Base-by-base conservation (phyloP, 2,888 invertebrate species). In the Neocrepidodera transversa region DNA sequence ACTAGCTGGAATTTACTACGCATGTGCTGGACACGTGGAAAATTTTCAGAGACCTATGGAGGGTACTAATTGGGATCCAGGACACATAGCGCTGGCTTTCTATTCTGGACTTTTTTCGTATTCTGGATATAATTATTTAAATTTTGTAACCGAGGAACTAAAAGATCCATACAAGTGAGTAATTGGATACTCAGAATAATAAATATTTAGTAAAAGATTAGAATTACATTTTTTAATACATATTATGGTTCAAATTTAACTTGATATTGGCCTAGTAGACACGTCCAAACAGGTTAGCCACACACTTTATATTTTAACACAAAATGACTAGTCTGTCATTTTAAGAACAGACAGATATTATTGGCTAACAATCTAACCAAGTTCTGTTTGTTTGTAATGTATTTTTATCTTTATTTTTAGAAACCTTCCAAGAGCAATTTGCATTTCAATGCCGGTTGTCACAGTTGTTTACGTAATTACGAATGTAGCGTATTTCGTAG, bases 91-190 rank as follows among this genome's bases (percentile, higher is more conserved):
- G 0, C 86, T 94, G 36, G 92, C 94, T 5, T 91, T 95, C 77
- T 95, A 94, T 78, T 91, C 93, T 0, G 95, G 95, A 38, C 91
- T 95, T 74, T 95, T 94, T 79, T 93, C 95, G 0, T 96, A 94
- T 77, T 93, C 94, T 8, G 95, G 95, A 67, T 95, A 94, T 93
- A 95, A 91, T 78, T 95, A 94, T 78, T 80, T 95, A 60, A 95
- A 95, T 80, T 95, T 94, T 76, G 94, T 95, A 87, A 95, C 94
- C 0, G 95, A 95, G 78, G 95, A 95, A 78, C 78, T 95, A 17
- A 87, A 87, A 71, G 86, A 95, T 78, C 95, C 93, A 1, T 93
- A 90, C 74, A 87, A 88, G 85, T 86, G 79, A 80, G 81, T 79
- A n/a, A n/a, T n/a, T n/a, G n/a, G n/a, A n/a, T n/a, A n/a, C n/a